Base-by-base conservation (phyloP, 2,888 invertebrate genomes). In the Lasioglossum oenotherae region DNA sequence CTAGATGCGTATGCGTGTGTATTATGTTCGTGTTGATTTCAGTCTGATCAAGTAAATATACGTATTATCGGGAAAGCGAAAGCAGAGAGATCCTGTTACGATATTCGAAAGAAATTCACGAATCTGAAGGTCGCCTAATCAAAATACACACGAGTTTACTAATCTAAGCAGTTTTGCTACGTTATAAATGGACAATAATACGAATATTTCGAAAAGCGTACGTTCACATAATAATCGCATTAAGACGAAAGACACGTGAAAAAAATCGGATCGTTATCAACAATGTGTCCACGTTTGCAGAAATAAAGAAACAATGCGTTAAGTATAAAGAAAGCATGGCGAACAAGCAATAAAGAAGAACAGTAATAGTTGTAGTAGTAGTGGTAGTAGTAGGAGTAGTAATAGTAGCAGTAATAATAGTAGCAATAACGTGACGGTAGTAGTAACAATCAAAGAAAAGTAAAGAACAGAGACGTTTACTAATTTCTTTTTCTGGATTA, bases 161-260 rank as follows among this genome's bases (percentile, higher is more conserved):
- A 41, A 87, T 82, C 86, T 90, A 87, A 85, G 81, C 78, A 85
- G 82, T 88, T 88, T 91, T 86, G 81, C 74, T 74, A 80, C 69
- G 84, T 72, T 85, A 72, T 72, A 83, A 78, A 78, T 64, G 75
- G 69, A 82, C 71, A 73, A 73, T 82, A 80, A 80, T 80, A 80
- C 80, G 78, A 82, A 87, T 85, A 82, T 81, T 88, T 83, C 64
- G 57, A 88, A 72, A 71, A 84, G 82, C 35, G 76, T 81, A 89
- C 78, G 78, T 74, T 60, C 60, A 71, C 83, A 81, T 53, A 82
- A 85, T 84, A 81, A 72, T 80, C 60, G 78, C 60, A 76, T 71
- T 81, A 87, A 78, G 60, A 75, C 71, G 82, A 83, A 82, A 87
- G 85, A 87, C 79, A 83, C 72, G n/a, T 38, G 12, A 64, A 57